A percentile compares a stretch with the other conserved stretches of the same genome.
Evolutionary conservation across 1,140 invertebrate genomes (phyloP).

Genomic region (Brachionus calyciflorus): DNA sequence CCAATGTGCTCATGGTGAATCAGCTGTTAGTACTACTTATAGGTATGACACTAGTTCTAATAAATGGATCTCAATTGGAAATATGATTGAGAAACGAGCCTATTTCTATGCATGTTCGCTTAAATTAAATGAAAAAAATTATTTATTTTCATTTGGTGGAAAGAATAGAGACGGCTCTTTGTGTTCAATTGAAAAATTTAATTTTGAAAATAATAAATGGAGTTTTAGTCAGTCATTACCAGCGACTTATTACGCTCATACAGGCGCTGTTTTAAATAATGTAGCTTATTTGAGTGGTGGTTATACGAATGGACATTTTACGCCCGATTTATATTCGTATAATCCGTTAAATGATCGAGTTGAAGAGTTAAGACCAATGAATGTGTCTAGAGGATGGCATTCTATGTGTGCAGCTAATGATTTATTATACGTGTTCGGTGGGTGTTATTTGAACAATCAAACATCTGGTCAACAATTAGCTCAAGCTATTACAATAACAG

Average conservation of each 20-base stretch:
- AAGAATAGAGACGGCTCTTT: conserved; percentile 60
- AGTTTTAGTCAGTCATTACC: conserved; percentile 57
- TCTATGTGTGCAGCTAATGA: conserved; percentile 65
- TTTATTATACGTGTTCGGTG: conserved; percentile 72
- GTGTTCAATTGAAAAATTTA: conserved; percentile 57
- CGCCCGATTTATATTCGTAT: conserved; percentile 58
- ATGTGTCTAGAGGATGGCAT: conserved; percentile 60
- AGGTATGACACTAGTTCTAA: conserved; percentile 59
- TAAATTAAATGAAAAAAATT: conserved; percentile 14
- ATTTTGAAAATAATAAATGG: conserved; percentile 58
- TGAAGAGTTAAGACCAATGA: conserved; percentile 60
- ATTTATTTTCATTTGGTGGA: conserved; percentile 58
- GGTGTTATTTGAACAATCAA: conserved; percentile 66
- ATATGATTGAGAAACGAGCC: conserved; percentile 59
- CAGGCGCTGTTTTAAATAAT: conserved; percentile 57
- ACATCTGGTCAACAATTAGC: conserved; percentile 61
- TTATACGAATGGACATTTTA: conserved; percentile 60
- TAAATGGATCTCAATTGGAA: conserved; percentile 57
- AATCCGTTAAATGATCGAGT: conserved; percentile 56
- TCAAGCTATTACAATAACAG: conserved; percentile 69
- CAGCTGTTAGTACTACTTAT: conserved; percentile 58
- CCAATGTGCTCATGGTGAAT: conserved; percentile 61
- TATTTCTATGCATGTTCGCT: conserved; percentile 60
- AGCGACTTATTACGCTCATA: conserved; percentile 60
- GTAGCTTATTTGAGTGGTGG: conserved; percentile 58